Percentiles rank a stretch among this genome's conserved stretches.
phyloP scores from a whole-genome alignment of 1,140 invertebrate genomes.

The Saxidomus purpurata region DNA sequence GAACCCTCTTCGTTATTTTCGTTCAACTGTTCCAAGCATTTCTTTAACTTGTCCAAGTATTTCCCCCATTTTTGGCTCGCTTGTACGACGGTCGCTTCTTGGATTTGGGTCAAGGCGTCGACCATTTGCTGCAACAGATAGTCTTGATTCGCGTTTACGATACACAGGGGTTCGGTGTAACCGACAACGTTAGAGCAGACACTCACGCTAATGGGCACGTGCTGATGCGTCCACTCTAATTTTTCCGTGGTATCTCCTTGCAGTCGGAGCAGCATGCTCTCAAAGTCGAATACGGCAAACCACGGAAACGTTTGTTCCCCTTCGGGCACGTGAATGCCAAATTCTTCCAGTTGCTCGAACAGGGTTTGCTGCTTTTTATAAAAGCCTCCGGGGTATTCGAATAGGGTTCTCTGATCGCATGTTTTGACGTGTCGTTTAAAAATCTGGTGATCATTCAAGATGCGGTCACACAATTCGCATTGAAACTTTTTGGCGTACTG shows the following conservation, averaged over 20 bases:
- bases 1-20: too few relatives aligned
- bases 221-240: slow-evolving; percentile 26
- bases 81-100: not conserved
- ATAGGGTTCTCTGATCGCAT: slow-evolving; percentile 17
- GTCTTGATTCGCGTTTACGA: slow-evolving; percentile 35
- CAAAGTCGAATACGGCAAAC: slow-evolving; percentile 23
- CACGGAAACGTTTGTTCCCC: slow-evolving; percentile 14
- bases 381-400: slow-evolving; percentile 28
- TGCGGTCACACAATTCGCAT: slow-evolving; percentile 23
- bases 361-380: not conserved
- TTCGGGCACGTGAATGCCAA: slow-evolving; percentile 22
- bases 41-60: not conserved
- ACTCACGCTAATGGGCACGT: slow-evolving; percentile 14
- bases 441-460: not conserved
- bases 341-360: too few relatives aligned
- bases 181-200: not conserved
- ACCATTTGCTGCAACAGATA: slow-evolving; percentile 28
- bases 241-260: slow-evolving; percentile 13
- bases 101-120: slow-evolving; percentile 3
- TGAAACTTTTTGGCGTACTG: not conserved
- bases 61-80: slow-evolving; percentile 5
- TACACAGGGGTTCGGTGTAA: slow-evolving; percentile 18
- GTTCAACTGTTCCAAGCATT: not conserved
- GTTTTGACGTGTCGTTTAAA: too few relatives aligned
- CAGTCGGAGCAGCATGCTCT: not conserved